These are phyloP conservation scores for Autographa pulchrina DNA, from an alignment of 2,888 invertebrate genomes.

Conservation along the genomic window DNA sequence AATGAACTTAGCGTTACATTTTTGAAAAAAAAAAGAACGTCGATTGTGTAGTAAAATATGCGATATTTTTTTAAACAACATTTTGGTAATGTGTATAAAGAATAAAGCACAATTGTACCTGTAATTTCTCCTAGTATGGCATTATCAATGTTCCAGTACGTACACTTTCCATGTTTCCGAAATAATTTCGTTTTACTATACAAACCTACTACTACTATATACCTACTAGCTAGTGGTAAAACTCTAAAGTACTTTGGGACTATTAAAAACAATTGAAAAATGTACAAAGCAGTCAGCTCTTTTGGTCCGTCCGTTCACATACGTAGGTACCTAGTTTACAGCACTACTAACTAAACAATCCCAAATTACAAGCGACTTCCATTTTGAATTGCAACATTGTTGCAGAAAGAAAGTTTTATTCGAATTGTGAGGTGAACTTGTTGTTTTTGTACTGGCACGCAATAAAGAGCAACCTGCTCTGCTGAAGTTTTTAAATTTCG, in stretches of 20 bases:
- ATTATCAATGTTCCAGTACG: too few species aligned
- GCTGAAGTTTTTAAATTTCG: constrained; percentile 5
- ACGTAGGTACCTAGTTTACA: constrained; percentile 20
- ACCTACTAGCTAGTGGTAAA: not conserved
- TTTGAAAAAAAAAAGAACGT: too few species aligned
- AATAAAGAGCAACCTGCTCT: not conserved
- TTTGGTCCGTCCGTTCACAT: constrained; percentile 29
- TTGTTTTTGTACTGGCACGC: constrained; percentile 12
- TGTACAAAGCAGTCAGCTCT: constrained; percentile 36
- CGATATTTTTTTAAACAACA: too few species aligned
- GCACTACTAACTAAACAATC: constrained; percentile 20
- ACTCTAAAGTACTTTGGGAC: not conserved
- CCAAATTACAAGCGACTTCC: constrained; percentile 30
- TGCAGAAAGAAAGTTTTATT: constrained; percentile 17
- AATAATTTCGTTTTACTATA: too few species aligned
- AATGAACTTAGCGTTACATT: not conserved
- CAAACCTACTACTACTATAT: not conserved
- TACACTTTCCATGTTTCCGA: too few species aligned
- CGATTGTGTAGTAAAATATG: too few species aligned
- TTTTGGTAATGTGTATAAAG: too few species aligned
- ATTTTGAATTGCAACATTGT: constrained; percentile 40
- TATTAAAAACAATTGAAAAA: constrained; percentile 22
- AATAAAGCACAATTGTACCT: too few species aligned
- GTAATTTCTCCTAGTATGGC: too few species aligned
- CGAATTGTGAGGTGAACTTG: constrained; percentile 3